Conservation (phyloP, 1,140 invertebrate genomes). For the Ceratosolen solmsi region DNA sequence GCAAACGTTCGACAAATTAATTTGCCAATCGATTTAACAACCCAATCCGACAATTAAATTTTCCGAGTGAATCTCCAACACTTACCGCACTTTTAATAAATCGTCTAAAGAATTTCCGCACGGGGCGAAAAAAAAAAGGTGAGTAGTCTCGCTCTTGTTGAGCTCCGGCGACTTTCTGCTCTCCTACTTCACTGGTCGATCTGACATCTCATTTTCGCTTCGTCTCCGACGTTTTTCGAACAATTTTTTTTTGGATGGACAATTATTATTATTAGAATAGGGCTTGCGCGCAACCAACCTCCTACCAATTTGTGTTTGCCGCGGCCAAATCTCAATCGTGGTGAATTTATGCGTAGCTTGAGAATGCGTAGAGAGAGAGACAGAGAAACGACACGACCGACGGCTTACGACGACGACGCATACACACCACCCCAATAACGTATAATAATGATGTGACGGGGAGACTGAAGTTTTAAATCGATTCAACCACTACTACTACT, state of each 20-base stretch:
- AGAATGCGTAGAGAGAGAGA: constrained; percentile 2
- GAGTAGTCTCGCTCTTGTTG: background rate
- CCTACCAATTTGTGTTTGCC: constrained; percentile 14
- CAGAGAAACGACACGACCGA: no score
- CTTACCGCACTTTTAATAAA: no score
- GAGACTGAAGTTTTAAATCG: no score
- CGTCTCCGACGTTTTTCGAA: background rate
- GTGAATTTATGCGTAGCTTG: constrained; percentile 39
- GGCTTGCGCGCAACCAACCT: background rate
- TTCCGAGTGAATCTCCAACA: no score
- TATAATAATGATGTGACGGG: no score
- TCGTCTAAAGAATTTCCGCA: background rate
- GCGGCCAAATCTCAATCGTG: constrained; percentile 30
- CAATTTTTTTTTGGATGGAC: background rate
- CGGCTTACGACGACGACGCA: no score
- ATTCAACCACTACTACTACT: no score
- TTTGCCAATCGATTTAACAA: no score
- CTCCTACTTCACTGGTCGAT: background rate
- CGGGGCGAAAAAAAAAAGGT: background rate
- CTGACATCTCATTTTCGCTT: constrained; percentile 24
- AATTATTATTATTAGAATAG: background rate
- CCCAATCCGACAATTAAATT: no score
- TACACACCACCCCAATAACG: no score
- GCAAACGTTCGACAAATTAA: no score
- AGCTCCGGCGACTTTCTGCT: constrained; percentile 5